These are phyloP conservation scores for Falco naumanni DNA, from an alignment of 2,797 vertebrate species.

Conservation along the genomic window DNA sequence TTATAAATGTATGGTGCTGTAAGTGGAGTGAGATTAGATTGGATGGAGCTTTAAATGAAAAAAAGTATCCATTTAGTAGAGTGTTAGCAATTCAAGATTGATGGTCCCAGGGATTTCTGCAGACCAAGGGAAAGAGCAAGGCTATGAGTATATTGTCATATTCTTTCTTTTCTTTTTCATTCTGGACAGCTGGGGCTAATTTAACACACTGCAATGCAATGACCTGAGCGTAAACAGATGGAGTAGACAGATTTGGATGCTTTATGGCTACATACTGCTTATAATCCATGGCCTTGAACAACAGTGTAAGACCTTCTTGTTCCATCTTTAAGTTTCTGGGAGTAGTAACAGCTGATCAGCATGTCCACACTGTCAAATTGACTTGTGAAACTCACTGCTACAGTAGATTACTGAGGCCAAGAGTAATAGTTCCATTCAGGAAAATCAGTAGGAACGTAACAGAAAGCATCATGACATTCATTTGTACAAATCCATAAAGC, in stretches of 20 bases:
- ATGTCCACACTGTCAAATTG: background rate
- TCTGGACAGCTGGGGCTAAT: background rate
- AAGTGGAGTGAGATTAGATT: conserved; percentile 8
- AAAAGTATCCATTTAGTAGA: conserved; percentile 1
- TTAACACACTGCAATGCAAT: background rate
- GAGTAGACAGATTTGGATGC: background rate
- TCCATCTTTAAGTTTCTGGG: background rate
- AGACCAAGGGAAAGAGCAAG: background rate
- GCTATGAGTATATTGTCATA: background rate
- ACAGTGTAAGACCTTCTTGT: background rate
- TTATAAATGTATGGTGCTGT: background rate
- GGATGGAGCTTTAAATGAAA: background rate
- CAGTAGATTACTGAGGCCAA: background rate
- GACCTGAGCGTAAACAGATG: background rate
- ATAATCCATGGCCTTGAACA: background rate
- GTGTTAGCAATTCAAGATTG: background rate
- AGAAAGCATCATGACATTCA: background rate
- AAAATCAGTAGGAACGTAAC: background rate
- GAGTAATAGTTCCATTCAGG: background rate
- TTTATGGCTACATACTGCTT: background rate
- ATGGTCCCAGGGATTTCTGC: conserved; percentile 11
- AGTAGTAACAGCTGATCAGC: background rate
- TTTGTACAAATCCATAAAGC: background rate
- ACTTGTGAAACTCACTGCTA: background rate
- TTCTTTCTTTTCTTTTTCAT: background rate